Evolutionary conservation across 1,140 invertebrate genomes (phyloP), one percentile per base, ranked within the genome.

Genomic region (Drosophila bocqueti): DNA sequence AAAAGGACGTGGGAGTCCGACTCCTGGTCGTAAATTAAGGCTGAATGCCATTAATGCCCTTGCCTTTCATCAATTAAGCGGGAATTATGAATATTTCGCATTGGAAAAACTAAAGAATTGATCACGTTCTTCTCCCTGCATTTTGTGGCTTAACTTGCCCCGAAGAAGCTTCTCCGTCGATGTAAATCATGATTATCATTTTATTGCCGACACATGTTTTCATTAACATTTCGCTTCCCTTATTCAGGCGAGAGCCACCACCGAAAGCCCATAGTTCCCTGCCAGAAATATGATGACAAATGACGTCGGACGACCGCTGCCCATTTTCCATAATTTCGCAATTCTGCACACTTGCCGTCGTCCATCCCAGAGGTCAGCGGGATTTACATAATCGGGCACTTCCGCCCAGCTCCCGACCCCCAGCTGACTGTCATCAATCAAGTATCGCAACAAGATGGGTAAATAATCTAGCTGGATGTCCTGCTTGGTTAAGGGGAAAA

Each of bases 151-250:
- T 76, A 76, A 40, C 21, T 38, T 61, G 5, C 31, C 62, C 67
- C 26, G 36, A 46, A 71, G 66, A 72, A 40, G 45, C 31, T 18
- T 21, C 52, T 38, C 6, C 15, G 21, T 15, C 40, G 74, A 78
- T 82, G 83, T 86, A 86, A 86, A 86, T 86, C 83, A 86, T 86
- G 79, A 86, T 86, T 86, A 86, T 82, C 69, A 74, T 86, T 86
- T 86, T 85, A 85, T 85, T 81, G 83, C 83, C 67, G 83, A 85
- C 82, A 86, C 82, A 85, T 85, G 83, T 79, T 85, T 84, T 82
- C 83, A 85, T 85, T 85, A 85, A 82, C 74, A 72, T 58, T 66
- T 24, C 52, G 58, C 43, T 36, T 16, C 46, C 61, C 65, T 40
- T 38, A 16, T 16, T 10, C 31, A n/a, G 26, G 26, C 16, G 36